Conservation (phyloP, 1,140 invertebrate genomes). For the Lordiphosa collinella region DNA sequence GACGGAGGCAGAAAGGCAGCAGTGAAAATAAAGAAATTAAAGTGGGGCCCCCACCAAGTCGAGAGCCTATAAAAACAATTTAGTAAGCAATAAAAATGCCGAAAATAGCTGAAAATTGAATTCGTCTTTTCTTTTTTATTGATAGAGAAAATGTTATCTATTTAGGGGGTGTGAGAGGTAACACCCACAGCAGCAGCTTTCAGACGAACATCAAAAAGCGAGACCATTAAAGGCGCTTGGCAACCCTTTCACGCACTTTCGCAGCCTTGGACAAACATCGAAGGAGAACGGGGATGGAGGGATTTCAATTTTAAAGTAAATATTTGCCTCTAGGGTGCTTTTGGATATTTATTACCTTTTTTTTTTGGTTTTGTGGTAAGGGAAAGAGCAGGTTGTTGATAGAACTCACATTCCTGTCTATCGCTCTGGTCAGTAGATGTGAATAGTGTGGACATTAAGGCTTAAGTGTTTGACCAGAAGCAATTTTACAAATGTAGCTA, state of each 20-base stretch:
- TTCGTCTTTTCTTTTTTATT: slow-evolving; percentile 38
- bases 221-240: slow-evolving; percentile 62
- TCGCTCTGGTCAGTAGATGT: slow-evolving; percentile 41
- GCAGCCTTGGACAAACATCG: slow-evolving; percentile 52
- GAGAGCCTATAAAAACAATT: slow-evolving; percentile 74
- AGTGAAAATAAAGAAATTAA: slow-evolving; percentile 69
- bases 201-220: slow-evolving; percentile 58
- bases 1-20: slow-evolving; percentile 6
- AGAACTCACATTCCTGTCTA: background rate
- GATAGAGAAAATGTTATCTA: slow-evolving; percentile 36
- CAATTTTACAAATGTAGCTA: slow-evolving; percentile 42
- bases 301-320: slow-evolving; percentile 77
- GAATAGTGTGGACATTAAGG: slow-evolving; percentile 59
- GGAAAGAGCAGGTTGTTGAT: slow-evolving; percentile 14
- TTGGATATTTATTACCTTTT: slow-evolving; percentile 74
- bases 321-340: slow-evolving; percentile 79
- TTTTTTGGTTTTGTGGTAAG: background rate
- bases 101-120: slow-evolving; percentile 70
- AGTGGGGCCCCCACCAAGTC: slow-evolving; percentile 20
- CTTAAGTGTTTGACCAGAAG: slow-evolving; percentile 47
- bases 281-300: background rate
- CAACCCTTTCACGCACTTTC: slow-evolving; percentile 75
- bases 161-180: slow-evolving; percentile 16
- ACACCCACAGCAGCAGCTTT: slow-evolving; percentile 45
- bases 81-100: slow-evolving; percentile 69